Percentiles rank a stretch among this genome's conserved stretches.
Conservation (phyloP, 2,113 vertebrate genomes). For the Eretmochelys imbricata region DNA sequence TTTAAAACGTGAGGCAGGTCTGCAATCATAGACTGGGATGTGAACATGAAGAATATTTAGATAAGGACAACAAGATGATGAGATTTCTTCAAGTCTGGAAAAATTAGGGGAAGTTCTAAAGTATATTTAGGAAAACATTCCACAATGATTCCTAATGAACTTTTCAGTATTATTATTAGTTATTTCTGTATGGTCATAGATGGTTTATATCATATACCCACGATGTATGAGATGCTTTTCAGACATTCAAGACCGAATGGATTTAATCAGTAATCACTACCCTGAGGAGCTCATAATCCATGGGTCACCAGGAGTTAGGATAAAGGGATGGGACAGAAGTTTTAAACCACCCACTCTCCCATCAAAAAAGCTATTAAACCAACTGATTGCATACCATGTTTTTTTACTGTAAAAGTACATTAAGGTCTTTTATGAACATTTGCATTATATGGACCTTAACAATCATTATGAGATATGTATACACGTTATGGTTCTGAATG, state of each 20-base stretch:
- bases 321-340: background rate
- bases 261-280: background rate
- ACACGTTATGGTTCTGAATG: background rate
- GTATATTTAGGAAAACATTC: slow-evolving; percentile 37
- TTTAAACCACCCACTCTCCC: background rate
- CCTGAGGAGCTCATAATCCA: background rate
- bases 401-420: background rate
- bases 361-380: background rate
- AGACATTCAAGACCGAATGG: slow-evolving; percentile 10
- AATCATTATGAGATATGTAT: background rate
- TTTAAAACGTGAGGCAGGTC: background rate
- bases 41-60: background rate
- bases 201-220: background rate
- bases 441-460: background rate
- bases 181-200: background rate
- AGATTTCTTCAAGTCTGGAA: background rate
- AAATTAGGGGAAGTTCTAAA: background rate
- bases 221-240: background rate
- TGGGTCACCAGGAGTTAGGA: background rate
- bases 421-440: background rate
- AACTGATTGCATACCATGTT: background rate
- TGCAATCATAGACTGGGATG: background rate
- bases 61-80: background rate
- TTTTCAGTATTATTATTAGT: slow-evolving; percentile 27
- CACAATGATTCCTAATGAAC: slow-evolving; percentile 48